Base-by-base conservation (phyloP, 2,113 vertebrate genomes). In the Paracanthobrama guichenoti region DNA sequence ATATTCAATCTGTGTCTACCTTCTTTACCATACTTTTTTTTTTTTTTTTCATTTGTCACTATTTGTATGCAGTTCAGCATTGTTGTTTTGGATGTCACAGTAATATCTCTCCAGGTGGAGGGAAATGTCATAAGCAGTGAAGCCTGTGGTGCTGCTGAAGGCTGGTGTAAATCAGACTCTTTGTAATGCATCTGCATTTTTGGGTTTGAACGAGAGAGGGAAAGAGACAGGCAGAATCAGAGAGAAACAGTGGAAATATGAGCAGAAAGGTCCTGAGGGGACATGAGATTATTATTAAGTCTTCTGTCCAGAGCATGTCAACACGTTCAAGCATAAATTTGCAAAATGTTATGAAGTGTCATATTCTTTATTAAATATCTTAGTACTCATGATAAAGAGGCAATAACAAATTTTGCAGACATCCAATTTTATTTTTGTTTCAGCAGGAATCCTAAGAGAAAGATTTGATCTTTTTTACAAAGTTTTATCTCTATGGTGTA, bases 1-100 rank as follows among this genome's bases (percentile, higher is more conserved):
- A 20, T 79, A 28, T 59, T 60, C 73, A 73, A 69, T 84, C 18
- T 67, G 24, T 4, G n/a, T 46, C 22, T 31, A 14, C 16, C 26
- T 46, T 39, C 14, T 31, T 72, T 59, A 11, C 3, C 13, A 50
- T 22, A n/a, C 8, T 2, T 46, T 42, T 57, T 31, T 73, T 28
- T 67, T 60, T 13, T 3, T 2, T 53, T 20, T 18, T 62, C n/a
- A n/a, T 72, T 78, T 73, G 44, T 83, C 64, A 11, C 1, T 59
- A 48, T 86, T 72, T 86, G 53, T 86, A 46, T 77, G 42, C 74
- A 83, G 57, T 83, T 86, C 81, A 71, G 80, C 53, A 53, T 60
- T 28, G 62, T 53, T 77, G 76, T 71, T 71, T 73, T 71, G 28
- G 57, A 66, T 66, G 39, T 83, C 12, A 35, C 50, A 57, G 46